Conservation (phyloP, 2,797 vertebrate species). For the Synaphobranchus kaupii region DNA sequence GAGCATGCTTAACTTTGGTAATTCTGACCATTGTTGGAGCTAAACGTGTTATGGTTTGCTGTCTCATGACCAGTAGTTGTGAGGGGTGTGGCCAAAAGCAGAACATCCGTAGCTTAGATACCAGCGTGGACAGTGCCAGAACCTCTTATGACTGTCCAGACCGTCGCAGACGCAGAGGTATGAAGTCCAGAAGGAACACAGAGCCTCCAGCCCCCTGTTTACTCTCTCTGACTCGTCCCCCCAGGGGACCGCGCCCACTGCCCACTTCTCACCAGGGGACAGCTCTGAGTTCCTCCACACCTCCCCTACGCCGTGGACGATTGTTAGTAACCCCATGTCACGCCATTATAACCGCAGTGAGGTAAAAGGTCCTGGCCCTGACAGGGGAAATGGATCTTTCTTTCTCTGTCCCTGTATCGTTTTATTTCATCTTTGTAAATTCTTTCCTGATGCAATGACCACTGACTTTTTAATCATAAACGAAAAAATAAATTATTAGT, state of each 20-base stretch:
- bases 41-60: neutral
- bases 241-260: neutral
- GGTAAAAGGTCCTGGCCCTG: neutral
- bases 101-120: neutral
- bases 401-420: slow-evolving; percentile 37
- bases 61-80: neutral
- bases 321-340: neutral
- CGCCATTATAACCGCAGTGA: slow-evolving; percentile 15
- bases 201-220: neutral
- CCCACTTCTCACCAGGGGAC: neutral
- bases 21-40: slow-evolving; percentile 1
- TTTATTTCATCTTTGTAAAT: slow-evolving; percentile 68
- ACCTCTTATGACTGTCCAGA: neutral
- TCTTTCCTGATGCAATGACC: slow-evolving; percentile 70
- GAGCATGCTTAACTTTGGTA: slow-evolving; percentile 2
- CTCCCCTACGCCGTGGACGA: neutral
- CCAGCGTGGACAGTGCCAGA: neutral
- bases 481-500: slow-evolving; percentile 76
- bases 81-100: slow-evolving; percentile 1
- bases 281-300: slow-evolving; percentile 6
- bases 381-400: slow-evolving; percentile 41
- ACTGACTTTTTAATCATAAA: slow-evolving; percentile 77
- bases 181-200: neutral
- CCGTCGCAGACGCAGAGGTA: neutral
- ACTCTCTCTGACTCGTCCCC: neutral